Evolutionary conservation across 2,888 invertebrate genomes (phyloP).

Genomic region (Agonopterix subpropinquella): DNA sequence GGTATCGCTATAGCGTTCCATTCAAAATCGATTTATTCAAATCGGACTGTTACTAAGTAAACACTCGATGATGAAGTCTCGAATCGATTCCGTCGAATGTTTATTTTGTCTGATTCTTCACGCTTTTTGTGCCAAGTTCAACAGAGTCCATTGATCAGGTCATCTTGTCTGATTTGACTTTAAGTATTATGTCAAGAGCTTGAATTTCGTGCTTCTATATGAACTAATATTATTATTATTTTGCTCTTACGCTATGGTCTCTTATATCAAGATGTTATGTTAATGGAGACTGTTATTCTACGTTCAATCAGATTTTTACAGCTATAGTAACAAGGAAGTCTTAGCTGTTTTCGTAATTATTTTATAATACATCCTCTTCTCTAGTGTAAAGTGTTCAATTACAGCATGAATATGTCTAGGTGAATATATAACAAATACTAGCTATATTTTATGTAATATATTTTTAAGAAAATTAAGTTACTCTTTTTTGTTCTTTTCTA

Average conservation of each 20-base stretch:
- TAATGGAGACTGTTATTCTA: slow-evolving; percentile 1
- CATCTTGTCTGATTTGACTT: slow-evolving; percentile 37
- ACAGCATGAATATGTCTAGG: too few species aligned
- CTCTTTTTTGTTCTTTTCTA: too few species aligned
- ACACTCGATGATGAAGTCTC: slow-evolving; percentile 58
- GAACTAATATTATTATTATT: slow-evolving; percentile 34
- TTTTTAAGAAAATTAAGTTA: too few species aligned
- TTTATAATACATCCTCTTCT: too few species aligned
- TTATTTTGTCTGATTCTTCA: slow-evolving; percentile 62
- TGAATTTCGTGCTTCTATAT: slow-evolving; percentile 33
- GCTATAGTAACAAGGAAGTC: too few species aligned
- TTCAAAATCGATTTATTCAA: slow-evolving; percentile 61
- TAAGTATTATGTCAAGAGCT: slow-evolving; percentile 44
- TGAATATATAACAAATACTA: too few species aligned
- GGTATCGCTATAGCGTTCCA: slow-evolving; percentile 17
- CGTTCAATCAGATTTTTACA: too few species aligned
- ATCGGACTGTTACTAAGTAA: slow-evolving; percentile 70
- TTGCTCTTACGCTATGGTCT: slow-evolving; percentile 9
- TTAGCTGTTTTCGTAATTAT: too few species aligned
- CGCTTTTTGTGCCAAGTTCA: slow-evolving; percentile 58
- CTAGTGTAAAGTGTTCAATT: too few species aligned
- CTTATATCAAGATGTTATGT: slow-evolving; percentile 17
- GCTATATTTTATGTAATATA: too few species aligned
- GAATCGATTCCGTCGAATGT: slow-evolving; percentile 61
- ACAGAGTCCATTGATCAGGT: slow-evolving; percentile 48